phyloP scores from a whole-genome alignment of 2,888 invertebrate genomes.

The Encarsia formosa region DNA sequence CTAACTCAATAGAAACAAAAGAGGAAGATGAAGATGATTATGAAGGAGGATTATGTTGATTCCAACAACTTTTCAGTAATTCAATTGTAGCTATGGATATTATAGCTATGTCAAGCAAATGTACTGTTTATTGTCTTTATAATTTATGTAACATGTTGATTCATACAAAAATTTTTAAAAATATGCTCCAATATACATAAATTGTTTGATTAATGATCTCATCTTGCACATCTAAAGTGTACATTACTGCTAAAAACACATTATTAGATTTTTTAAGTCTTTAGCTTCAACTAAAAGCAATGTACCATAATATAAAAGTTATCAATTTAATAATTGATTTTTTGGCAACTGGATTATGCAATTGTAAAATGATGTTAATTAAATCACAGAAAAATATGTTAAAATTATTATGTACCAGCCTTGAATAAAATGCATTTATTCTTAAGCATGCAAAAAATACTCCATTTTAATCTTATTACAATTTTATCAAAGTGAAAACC shows the following conservation, averaged over 20 bases:
- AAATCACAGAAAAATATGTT: conserved; percentile 16
- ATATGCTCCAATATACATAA: conserved; percentile 13
- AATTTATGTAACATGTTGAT: conserved; percentile 19
- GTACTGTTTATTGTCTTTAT: conserved; percentile 23
- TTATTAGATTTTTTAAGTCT: conserved; percentile 18
- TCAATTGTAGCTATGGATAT: conserved; percentile 11
- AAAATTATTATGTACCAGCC: conserved; percentile 19
- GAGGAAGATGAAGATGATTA: conserved; percentile 36
- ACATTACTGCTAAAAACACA: conserved; percentile 13
- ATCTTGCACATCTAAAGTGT: conserved; percentile 23
- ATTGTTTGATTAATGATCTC: conserved; percentile 14
- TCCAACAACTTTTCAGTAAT: conserved; percentile 12
- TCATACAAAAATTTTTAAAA: conserved; percentile 18
- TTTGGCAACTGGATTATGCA: conserved; percentile 6
- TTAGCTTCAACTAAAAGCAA: conserved; percentile 15
- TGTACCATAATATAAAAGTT: conserved; percentile 4
- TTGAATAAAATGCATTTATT: conserved; percentile 25
- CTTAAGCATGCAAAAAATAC: conserved; percentile 18
- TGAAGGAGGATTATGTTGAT: conserved; percentile 37
- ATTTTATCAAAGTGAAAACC: too few relatives aligned
- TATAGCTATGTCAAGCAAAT: conserved; percentile 20
- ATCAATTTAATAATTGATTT: conserved; percentile 13
- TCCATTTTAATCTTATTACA: not conserved
- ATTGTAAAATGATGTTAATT: conserved; percentile 7
- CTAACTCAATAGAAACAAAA: conserved; percentile 18